phyloP scores from a whole-genome alignment of 2,888 invertebrate genomes.

The Drosophila sordidula region DNA sequence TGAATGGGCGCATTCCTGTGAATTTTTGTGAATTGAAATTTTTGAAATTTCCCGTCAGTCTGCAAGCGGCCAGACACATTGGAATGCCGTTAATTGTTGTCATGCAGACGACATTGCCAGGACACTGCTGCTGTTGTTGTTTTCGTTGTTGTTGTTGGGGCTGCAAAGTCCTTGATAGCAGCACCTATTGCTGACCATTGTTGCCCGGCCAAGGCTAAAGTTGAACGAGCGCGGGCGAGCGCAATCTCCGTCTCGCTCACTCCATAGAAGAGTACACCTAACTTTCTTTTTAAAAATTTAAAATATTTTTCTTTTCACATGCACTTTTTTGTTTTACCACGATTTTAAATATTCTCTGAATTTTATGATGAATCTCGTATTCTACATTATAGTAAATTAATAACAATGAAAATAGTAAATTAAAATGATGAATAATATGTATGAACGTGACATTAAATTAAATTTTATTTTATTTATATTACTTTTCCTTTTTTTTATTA shows the following conservation, averaged over 20 bases:
- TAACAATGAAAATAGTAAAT: too few species aligned
- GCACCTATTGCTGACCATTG: conserved; percentile 9
- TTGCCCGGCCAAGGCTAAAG: neutral
- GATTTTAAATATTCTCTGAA: neutral
- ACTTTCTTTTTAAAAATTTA: neutral
- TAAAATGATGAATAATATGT: too few species aligned
- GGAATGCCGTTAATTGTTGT: conserved; percentile 78
- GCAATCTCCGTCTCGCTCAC: neutral
- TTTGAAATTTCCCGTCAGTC: conserved; percentile 80
- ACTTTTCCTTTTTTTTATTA: neutral
- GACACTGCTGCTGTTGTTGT: neutral
- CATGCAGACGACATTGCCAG: conserved; percentile 38
- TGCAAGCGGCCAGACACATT: conserved; percentile 69
- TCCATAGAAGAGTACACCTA: neutral
- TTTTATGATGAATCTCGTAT: too few species aligned
- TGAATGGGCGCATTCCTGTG: conserved; percentile 66
- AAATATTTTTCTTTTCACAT: neutral
- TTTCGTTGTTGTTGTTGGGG: neutral
- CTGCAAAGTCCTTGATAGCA: conserved; percentile 1
- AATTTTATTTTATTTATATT: too few species aligned
- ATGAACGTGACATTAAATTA: too few species aligned
- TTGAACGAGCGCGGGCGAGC: neutral
- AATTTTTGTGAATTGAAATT: conserved; percentile 80
- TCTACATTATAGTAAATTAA: too few species aligned
- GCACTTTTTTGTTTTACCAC: neutral